Evolutionary conservation across 2,113 vertebrate genomes (phyloP).

Genomic region (Albula goreensis): DNA sequence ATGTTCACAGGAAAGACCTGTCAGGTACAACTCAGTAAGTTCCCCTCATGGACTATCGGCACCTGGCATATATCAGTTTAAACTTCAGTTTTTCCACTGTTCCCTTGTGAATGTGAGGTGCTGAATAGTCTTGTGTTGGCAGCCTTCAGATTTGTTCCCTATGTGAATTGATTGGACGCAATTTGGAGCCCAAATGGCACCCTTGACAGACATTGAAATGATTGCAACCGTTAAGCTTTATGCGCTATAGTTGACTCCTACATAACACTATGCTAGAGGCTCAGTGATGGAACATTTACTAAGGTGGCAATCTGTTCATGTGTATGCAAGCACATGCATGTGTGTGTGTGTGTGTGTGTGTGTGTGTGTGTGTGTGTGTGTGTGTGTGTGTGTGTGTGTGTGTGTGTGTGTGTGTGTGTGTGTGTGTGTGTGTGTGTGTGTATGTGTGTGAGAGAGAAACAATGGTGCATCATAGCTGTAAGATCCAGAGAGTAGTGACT

Average conservation of each 20-base stretch:
- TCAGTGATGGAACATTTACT: slow-evolving; percentile 45
- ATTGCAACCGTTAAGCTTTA: slow-evolving; percentile 66
- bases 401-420: neutral
- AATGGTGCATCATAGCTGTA: neutral
- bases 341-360: neutral
- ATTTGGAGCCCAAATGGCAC: slow-evolving; percentile 56
- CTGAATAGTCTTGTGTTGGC: neutral
- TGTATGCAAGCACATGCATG: neutral
- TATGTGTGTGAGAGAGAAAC: neutral
- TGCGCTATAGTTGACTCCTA: slow-evolving; percentile 61
- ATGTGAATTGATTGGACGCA: slow-evolving; percentile 59
- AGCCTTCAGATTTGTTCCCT: slow-evolving; percentile 54
- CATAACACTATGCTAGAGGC: slow-evolving; percentile 51
- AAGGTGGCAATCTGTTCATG: slow-evolving; percentile 44
- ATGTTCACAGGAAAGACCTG: too few species aligned
- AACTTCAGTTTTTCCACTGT: neutral
- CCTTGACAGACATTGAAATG: slow-evolving; percentile 64
- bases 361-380: slow-evolving; percentile 5
- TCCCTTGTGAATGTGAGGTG: neutral
- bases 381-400: slow-evolving; percentile 6
- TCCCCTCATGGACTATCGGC: too few species aligned
- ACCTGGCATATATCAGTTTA: neutral
- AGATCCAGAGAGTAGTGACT: neutral
- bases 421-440: slow-evolving; percentile 5
- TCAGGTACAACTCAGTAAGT: too few species aligned